These are phyloP conservation scores for Colistium nudipinnis DNA, from an alignment of 2,113 vertebrate genomes.

Conservation along the genomic window DNA sequence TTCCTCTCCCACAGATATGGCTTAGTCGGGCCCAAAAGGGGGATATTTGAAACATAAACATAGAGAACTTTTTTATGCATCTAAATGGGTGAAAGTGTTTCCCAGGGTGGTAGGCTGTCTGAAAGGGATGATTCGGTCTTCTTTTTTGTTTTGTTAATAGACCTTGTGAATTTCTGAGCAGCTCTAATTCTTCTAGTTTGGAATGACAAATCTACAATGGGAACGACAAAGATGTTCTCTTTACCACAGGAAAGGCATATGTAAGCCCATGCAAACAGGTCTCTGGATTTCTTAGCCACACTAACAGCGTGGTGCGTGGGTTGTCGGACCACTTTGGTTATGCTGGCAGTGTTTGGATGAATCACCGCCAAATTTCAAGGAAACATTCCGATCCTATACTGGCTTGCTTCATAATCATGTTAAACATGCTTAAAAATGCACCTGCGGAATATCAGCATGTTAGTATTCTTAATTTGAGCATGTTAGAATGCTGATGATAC, in stretches of 20 bases:
- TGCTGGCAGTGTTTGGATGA: background rate
- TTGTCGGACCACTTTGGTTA: background rate
- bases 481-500: background rate
- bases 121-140: conserved; percentile 11
- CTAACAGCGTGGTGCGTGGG: too few species aligned
- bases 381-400: background rate
- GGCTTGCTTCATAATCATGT: background rate
- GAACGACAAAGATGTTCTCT: background rate
- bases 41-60: conserved; percentile 68
- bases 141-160: conserved; percentile 2
- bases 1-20: conserved; percentile 70
- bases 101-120: conserved; percentile 35
- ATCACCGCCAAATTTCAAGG: background rate
- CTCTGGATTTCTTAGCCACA: background rate
- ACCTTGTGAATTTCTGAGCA: conserved; percentile 8
- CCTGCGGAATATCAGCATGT: background rate
- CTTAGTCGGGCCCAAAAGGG: conserved; percentile 44
- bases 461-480: background rate
- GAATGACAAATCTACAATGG: conserved; percentile 4
- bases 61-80: conserved; percentile 52
- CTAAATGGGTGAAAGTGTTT: conserved; percentile 41
- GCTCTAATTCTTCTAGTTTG: background rate
- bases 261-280: background rate
- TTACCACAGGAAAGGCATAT: background rate
- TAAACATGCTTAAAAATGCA: background rate